A percentile compares a stretch with the other conserved stretches of the same genome.
Conservation (phyloP, 2,113 vertebrate species). For the Eurypyga helias region DNA sequence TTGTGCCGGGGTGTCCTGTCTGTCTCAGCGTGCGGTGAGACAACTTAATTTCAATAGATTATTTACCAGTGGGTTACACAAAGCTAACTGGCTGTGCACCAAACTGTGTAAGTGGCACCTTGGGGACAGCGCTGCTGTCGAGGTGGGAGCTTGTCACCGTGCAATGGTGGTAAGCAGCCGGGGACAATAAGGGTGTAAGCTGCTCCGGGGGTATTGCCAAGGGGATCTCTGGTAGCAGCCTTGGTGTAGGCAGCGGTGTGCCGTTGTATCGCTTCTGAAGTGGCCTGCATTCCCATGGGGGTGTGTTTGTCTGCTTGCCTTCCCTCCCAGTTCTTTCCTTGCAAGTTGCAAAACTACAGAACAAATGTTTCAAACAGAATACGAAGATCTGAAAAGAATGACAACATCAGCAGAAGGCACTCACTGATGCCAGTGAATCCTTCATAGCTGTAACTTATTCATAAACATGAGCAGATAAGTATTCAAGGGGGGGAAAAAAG, state of each 20-base stretch:
- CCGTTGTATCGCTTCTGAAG: not conserved
- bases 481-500: not conserved
- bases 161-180: not conserved
- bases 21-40: fast-evolving
- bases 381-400: not conserved
- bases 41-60: not conserved
- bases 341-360: not conserved
- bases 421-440: not conserved
- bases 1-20: fast-evolving
- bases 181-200: not conserved
- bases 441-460: not conserved
- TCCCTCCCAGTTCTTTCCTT: not conserved
- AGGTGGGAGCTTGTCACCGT: not conserved
- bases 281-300: not conserved
- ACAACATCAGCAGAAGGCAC: not conserved
- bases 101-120: not conserved
- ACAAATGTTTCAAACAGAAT: not conserved
- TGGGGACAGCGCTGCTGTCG: not conserved
- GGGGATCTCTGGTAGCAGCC: not conserved
- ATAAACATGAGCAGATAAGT: constrained; percentile 30
- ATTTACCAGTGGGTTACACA: not conserved
- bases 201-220: not conserved
- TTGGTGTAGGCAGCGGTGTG: fast-evolving
- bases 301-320: not conserved
- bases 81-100: not conserved